Evolutionary conservation across 2,113 vertebrate species (phyloP).

Genomic region (Elaphurus davidianus): DNA sequence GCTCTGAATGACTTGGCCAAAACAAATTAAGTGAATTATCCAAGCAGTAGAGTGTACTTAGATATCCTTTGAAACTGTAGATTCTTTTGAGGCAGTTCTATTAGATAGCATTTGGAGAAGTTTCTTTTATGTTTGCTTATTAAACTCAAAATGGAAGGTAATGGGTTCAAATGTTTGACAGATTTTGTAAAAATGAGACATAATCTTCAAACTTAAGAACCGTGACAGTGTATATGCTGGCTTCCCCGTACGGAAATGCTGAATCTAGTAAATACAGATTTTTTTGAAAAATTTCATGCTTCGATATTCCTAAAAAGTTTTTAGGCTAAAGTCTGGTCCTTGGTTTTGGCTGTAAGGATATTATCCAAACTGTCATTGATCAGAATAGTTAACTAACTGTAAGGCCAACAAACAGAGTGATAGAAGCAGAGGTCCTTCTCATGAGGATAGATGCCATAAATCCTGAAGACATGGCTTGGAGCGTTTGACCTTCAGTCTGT

Average conservation of each 20-base stretch:
- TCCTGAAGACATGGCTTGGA: not conserved
- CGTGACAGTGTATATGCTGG: not conserved
- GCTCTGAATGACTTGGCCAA: not conserved
- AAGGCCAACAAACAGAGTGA: not conserved
- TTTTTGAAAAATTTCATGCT: not conserved
- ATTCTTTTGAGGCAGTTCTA: not conserved
- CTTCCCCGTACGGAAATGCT: not conserved
- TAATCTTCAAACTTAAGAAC: not conserved
- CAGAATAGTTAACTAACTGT: not conserved
- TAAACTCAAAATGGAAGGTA: not conserved
- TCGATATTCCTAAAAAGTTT: not conserved
- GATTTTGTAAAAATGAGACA: not conserved
- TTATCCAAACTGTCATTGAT: not conserved
- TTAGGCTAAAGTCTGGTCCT: not conserved
- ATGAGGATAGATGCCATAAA: not conserved
- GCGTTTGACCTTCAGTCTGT: not conserved
- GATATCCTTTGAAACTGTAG: not conserved
- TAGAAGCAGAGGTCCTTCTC: not conserved
- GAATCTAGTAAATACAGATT: not conserved
- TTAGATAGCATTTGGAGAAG: not conserved
- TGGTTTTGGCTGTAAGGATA: not conserved
- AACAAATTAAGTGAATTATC: not conserved
- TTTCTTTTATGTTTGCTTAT: not conserved
- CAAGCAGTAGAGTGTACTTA: not conserved
- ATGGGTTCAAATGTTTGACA: not conserved